Base-by-base conservation (phyloP, 1,140 invertebrate species). In the Paramacrobiotus metropolitanus region DNA sequence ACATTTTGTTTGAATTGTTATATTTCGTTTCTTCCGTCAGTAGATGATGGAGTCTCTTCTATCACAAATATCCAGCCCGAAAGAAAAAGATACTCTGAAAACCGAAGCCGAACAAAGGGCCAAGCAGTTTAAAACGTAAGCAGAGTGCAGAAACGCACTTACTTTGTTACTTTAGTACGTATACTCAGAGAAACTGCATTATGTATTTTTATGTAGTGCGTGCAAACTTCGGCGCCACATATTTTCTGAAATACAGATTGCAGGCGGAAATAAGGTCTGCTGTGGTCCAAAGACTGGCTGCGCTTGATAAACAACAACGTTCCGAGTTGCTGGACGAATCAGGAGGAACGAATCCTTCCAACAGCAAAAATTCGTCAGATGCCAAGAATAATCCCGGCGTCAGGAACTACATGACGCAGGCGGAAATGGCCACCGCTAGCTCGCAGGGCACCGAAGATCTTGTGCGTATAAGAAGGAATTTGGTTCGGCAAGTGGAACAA, bases 401-500 rank as follows among this genome's bases (percentile, higher is more conserved):
- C 4, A 15, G 48, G 9, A 9, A 4, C 15, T 28, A 20, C 24
- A 24, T 55, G 15, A 55, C 15, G 24, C 48, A 66, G 60, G 64
- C 67, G 24, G 61, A 63, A 28, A 29, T 70, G 9, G 62, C 61
- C 9, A 67, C 66, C 44, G 62, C 63, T 31, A 59, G 66, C 18
- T 77, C 77, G 64, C 79, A 80, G 68, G 77, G 86, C 0, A 91
- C 88, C 1, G 85, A 91, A 64, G 85, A 83, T 71, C 73, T 94
- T 65, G 70, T 87, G 44, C 81, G 83, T 45, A 83, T 93, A 62
- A 87, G 83, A 65, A 77, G 84, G 62, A 82, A 86, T 70, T 74
- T 95, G 65, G 83, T 85, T 21, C 83, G 85, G 65, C 89, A 88
- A 21, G 84, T 86, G 20, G 81, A 89, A 66, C 80, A 81, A 68